These are phyloP conservation scores for Aricia agestis DNA, from an alignment of 1,140 invertebrate genomes.

Conservation along the genomic window DNA sequence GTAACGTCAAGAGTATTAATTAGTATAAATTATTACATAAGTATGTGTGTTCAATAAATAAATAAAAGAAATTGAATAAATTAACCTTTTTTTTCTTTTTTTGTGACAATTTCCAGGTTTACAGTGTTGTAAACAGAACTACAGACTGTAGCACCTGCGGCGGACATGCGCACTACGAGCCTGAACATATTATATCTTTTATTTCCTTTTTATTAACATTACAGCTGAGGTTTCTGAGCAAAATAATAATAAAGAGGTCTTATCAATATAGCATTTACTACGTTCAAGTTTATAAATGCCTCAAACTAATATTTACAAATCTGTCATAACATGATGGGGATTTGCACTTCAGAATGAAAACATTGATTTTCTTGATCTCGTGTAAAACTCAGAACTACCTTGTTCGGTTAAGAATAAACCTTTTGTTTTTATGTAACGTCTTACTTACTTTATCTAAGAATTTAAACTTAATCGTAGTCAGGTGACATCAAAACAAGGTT, in stretches of 20 bases:
- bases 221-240: background rate
- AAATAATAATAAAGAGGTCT: background rate
- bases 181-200: background rate
- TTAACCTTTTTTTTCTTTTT: too few species aligned
- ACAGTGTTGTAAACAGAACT: conserved; percentile 25
- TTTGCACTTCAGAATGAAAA: conserved; percentile 19
- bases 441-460: background rate
- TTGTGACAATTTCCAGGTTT: background rate
- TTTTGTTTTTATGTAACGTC: background rate
- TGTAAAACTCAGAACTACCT: background rate
- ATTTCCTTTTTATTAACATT: background rate
- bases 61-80: too few species aligned
- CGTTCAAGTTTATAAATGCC: too few species aligned
- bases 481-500: background rate
- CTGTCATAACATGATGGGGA: background rate
- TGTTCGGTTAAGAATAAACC: background rate
- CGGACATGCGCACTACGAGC: conserved; percentile 27
- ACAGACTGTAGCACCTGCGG: conserved; percentile 27
- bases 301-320: too few species aligned
- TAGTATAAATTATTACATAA: too few species aligned
- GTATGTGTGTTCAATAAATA: too few species aligned
- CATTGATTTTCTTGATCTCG: conserved; percentile 23
- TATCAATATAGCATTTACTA: background rate
- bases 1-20: too few species aligned
- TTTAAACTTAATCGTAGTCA: background rate